phyloP scores from a whole-genome alignment of 2,888 invertebrate species.

The Eilema depressum region DNA sequence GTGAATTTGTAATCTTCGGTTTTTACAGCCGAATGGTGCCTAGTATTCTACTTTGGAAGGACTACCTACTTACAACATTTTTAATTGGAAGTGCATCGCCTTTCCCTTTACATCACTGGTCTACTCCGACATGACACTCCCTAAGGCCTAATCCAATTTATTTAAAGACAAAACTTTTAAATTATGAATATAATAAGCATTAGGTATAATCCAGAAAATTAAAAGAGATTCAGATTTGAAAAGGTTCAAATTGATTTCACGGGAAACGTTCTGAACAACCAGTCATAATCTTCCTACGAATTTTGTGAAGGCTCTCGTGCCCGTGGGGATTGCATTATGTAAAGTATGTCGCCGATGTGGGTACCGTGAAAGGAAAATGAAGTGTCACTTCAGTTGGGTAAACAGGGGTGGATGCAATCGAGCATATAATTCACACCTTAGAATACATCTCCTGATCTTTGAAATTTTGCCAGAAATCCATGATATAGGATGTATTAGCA shows the following conservation, averaged over 20 bases:
- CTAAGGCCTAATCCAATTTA: background rate
- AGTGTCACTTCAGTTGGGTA: constrained; percentile 64
- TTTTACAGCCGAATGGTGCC: too few relatives aligned
- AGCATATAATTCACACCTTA: background rate
- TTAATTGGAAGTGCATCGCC: background rate
- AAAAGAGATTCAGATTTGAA: constrained; percentile 24
- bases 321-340: constrained; percentile 69
- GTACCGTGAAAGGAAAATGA: constrained; percentile 68
- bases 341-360: constrained; percentile 54
- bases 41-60: background rate
- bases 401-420: constrained; percentile 50
- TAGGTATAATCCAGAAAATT: constrained; percentile 40
- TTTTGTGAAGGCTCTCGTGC: constrained; percentile 57
- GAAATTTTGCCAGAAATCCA: background rate
- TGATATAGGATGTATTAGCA: background rate
- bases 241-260: constrained; percentile 49
- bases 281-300: constrained; percentile 54
- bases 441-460: background rate
- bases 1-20: too few relatives aligned
- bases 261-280: constrained; percentile 33
- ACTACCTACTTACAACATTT: background rate
- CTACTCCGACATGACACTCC: background rate
- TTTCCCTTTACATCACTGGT: background rate
- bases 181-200: constrained; percentile 25
- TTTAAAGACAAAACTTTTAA: background rate